These are phyloP conservation scores for Crematogaster levior DNA, from an alignment of 2,888 invertebrate genomes.

Conservation along the genomic window DNA sequence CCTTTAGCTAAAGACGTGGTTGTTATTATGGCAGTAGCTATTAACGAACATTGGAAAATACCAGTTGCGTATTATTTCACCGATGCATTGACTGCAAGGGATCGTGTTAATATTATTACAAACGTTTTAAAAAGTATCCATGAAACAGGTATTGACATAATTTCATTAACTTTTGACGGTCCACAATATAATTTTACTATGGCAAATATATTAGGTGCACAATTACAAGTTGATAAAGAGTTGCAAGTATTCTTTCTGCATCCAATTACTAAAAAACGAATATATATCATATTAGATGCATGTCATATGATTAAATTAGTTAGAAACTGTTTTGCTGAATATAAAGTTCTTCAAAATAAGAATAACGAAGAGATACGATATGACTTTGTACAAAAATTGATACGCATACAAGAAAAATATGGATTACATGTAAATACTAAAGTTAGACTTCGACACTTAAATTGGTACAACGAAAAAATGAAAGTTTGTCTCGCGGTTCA, in stretches of 20 bases:
- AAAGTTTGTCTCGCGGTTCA: constrained; percentile 30
- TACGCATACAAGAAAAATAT: constrained; percentile 67
- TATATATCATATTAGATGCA: no score
- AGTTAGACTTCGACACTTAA: constrained; percentile 60
- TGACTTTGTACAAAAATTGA: constrained; percentile 62
- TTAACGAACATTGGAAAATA: constrained; percentile 67
- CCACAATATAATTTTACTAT: no score
- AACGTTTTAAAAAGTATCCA: no score
- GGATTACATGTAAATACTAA: constrained; percentile 67
- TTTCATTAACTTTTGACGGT: no score
- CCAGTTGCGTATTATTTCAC: constrained; percentile 71
- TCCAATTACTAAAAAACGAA: constrained; percentile 20
- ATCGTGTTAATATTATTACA: not conserved
- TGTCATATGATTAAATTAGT: constrained; percentile 56
- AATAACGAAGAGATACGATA: constrained; percentile 61
- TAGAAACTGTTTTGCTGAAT: constrained; percentile 64
- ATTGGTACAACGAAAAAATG: constrained; percentile 35
- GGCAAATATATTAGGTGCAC: no score
- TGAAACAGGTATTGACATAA: no score
- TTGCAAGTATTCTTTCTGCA: constrained; percentile 50
- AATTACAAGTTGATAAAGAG: not conserved
- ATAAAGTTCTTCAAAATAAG: constrained; percentile 40
- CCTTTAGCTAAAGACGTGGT: constrained; percentile 66
- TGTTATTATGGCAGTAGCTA: constrained; percentile 69
- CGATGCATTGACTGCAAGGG: constrained; percentile 57